Percentiles rank a stretch among this genome's conserved stretches.
These are phyloP conservation scores for Arion vulgaris DNA, from an alignment of 1,140 invertebrate species.

Conservation along the genomic window DNA sequence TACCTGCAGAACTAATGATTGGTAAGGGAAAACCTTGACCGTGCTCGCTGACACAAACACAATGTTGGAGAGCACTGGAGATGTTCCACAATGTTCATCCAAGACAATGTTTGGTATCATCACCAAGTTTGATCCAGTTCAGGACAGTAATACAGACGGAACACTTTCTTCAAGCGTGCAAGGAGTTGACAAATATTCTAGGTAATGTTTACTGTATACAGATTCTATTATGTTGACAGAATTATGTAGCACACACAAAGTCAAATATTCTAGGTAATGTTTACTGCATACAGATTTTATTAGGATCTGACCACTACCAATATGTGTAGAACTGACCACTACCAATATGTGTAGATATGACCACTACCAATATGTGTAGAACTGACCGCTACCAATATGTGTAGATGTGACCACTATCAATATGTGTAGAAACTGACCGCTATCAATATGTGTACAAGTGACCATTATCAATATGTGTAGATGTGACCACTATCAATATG, in stretches of 20 bases:
- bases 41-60: background rate
- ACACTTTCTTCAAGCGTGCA: conserved; percentile 16
- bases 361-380: too few relatives aligned
- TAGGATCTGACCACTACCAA: too few relatives aligned
- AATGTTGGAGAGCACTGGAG: background rate
- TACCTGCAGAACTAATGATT: background rate
- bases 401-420: too few relatives aligned
- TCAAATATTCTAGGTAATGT: conserved; percentile 19
- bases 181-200: background rate
- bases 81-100: background rate
- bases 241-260: too few relatives aligned
- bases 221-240: background rate
- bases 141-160: conserved; percentile 5
- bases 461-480: too few relatives aligned
- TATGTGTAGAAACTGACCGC: too few relatives aligned
- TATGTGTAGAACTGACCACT: too few relatives aligned
- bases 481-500: too few relatives aligned
- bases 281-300: background rate
- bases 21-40: background rate
- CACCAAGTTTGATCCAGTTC: background rate
- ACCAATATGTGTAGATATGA: too few relatives aligned
- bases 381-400: too few relatives aligned
- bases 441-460: too few relatives aligned
- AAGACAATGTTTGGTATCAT: conserved; percentile 22
- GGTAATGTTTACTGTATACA: conserved; percentile 31